phyloP scores from a whole-genome alignment of 2,113 vertebrate genomes.

The Bujurquina vittata region DNA sequence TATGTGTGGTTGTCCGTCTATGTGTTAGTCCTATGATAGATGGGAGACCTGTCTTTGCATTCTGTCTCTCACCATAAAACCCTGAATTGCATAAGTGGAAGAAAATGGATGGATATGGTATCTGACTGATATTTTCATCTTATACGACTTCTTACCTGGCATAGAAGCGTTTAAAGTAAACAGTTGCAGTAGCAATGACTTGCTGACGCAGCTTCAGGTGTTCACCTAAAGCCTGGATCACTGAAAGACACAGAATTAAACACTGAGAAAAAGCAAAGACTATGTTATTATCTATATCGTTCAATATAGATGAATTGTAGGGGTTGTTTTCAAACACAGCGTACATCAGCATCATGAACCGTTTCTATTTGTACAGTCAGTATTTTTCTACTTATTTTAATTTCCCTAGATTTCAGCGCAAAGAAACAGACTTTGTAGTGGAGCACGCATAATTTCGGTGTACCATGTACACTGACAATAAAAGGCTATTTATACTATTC shows the following conservation, averaged over 20 bases:
- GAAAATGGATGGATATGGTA: no score
- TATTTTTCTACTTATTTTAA: no score
- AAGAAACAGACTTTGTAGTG: no score
- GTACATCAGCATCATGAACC: background rate
- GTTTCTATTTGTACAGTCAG: no score
- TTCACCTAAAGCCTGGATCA: conserved; percentile 98
- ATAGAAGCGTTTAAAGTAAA: conserved; percentile 99
- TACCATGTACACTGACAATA: background rate
- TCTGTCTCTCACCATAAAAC: no score
- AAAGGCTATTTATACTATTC: background rate
- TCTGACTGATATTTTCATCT: no score
- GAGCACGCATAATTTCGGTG: no score
- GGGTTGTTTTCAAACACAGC: background rate
- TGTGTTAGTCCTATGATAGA: no score
- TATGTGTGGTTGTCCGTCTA: no score
- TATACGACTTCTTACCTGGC: conserved; percentile 85
- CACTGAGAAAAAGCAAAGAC: background rate
- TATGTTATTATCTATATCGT: background rate
- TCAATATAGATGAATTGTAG: background rate
- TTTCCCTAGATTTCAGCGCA: no score
- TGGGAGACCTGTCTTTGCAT: no score
- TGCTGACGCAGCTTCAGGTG: conserved; percentile 99
- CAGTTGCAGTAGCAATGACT: conserved; percentile 98
- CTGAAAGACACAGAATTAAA: conserved; percentile 73
- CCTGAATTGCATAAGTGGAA: no score